Evolutionary conservation across 2,888 invertebrate species (phyloP), one percentile per base, ranked within the genome.

Genomic region (Rotaria magnacalcarata): DNA sequence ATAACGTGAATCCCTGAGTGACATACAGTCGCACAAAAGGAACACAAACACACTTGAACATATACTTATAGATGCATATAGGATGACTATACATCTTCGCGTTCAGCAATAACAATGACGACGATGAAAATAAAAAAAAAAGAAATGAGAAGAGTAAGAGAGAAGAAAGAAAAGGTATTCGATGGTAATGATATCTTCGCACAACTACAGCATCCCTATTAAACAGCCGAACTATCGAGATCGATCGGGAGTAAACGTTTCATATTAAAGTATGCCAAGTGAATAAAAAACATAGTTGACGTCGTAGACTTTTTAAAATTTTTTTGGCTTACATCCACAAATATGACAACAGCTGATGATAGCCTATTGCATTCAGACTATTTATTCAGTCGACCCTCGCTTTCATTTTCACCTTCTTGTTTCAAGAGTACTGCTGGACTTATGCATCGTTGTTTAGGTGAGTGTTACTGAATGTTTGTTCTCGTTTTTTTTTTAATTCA

Each of bases 21-120:
- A 67, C 67, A 67, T 67, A 34, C 7, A 67, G 67, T 67, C 67
- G 67, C 67, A 67, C 34, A 67, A 67, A 67, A 41, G 67, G 67
- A 67, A 34, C 67, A 67, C 50, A 34, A 34, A 67, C 50, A 50
- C 27, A 67, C 27, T 67, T 34, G 67, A 34, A 67, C 67, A 67
- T 67, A 67, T 41, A 60, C 24, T 60, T 27, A 14, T 34, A 41
- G 1, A 67, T 67, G 2, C 19, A 67, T 27, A 67, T 67, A 27
- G 34, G 67, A 19, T 67, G 19, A 67, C 34, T 41, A 34, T 16
- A 16, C 19, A 27, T 67, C 67, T 16, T 67, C 67, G 34, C 14
- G 16, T 67, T 34, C 52, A 52, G 7, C 67, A 67, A 34, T 19
- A 67, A 34, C 67, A 16, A 27, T 67, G 67, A 14, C 14, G 34